phyloP scores from a whole-genome alignment of 2,888 invertebrate species.

The Tineola bisselliella region DNA sequence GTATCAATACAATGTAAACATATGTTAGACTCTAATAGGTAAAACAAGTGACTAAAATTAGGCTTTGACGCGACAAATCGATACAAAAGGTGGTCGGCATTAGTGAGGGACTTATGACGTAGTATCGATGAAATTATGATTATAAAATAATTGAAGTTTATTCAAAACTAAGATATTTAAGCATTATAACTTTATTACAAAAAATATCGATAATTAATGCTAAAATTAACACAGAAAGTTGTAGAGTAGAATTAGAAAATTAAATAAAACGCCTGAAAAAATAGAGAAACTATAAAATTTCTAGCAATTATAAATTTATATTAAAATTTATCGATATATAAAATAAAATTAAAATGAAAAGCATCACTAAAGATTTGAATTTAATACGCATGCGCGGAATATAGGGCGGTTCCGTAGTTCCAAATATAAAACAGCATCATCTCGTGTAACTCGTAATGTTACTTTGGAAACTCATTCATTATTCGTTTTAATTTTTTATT shows the following conservation, averaged over 20 bases:
- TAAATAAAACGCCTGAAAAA: no score
- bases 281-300: no score
- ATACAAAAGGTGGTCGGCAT: slow-evolving; percentile 36
- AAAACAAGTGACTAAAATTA: slow-evolving; percentile 46
- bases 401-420: not conserved
- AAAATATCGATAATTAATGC: no score
- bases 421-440: not conserved
- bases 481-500: no score
- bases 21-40: not conserved
- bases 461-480: not conserved
- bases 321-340: not conserved
- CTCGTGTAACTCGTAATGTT: not conserved
- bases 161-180: no score
- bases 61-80: slow-evolving; percentile 47
- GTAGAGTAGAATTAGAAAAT: no score
- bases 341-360: not conserved
- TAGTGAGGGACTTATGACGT: slow-evolving; percentile 30
- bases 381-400: slow-evolving; percentile 19
- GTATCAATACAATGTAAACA: no score
- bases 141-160: no score
- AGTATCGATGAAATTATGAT: not conserved
- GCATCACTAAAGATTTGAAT: slow-evolving; percentile 14
- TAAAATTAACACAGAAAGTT: no score
- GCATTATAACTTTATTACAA: no score
- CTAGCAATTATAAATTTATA: no score